These are phyloP conservation scores for Melanotaenia boesemani DNA, from an alignment of 2,797 vertebrate species.

Conservation along the genomic window DNA sequence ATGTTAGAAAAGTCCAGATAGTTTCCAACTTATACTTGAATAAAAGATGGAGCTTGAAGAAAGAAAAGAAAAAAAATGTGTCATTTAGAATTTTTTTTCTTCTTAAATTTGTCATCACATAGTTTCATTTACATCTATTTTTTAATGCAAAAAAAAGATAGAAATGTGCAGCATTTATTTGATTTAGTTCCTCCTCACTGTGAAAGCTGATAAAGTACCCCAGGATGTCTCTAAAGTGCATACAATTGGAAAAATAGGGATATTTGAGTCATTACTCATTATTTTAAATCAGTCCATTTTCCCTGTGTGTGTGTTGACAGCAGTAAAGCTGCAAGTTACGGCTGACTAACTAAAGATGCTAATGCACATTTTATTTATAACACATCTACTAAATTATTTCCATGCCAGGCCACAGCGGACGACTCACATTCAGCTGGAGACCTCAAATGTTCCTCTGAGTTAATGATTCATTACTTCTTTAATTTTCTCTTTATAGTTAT, in stretches of 20 bases:
- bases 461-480: not conserved
- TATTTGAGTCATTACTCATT: conserved; percentile 34
- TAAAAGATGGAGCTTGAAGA: not conserved
- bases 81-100: not conserved
- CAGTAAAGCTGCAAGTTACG: not conserved
- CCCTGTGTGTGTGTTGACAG: conserved; percentile 4
- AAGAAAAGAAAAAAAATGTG: conserved; percentile 7
- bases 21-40: conserved; percentile 45
- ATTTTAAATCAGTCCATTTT: conserved; percentile 6
- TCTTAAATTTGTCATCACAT: not conserved
- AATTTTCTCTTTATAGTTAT: not conserved
- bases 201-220: conserved; percentile 63
- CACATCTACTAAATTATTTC: not conserved
- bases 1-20: conserved; percentile 8
- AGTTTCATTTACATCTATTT: not conserved
- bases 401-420: not conserved
- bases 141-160: not conserved
- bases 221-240: conserved; percentile 75
- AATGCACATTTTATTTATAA: conserved; percentile 3
- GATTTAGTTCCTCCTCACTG: conserved; percentile 24
- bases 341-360: conserved; percentile 2
- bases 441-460: not conserved
- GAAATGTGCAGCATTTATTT: conserved; percentile 5
- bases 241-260: conserved; percentile 60
- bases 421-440: not conserved